Evolutionary conservation across 2,797 vertebrate genomes (phyloP).

Genomic region (Mormyrops boulengeri): DNA sequence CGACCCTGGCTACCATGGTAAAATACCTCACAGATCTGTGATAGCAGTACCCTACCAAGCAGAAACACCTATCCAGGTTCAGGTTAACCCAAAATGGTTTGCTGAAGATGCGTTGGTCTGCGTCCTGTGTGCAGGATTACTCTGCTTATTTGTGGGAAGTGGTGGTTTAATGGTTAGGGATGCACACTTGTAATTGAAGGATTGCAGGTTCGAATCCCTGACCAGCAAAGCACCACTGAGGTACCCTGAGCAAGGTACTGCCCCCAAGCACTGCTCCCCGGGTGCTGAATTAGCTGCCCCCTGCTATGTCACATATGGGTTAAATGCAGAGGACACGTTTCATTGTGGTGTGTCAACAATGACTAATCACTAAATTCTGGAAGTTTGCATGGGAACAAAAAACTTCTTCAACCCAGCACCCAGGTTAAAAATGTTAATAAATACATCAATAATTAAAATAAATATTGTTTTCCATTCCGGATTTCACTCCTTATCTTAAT

Average conservation of each 20-base stretch:
- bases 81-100: not conserved
- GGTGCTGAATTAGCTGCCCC: no score
- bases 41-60: not conserved
- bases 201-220: no score
- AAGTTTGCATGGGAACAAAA: not conserved
- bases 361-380: no score
- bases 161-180: no score
- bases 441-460: not conserved
- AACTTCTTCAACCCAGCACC: not conserved
- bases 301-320: no score
- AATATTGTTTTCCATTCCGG: not conserved
- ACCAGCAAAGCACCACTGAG: no score
- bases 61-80: not conserved
- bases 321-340: no score
- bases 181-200: no score
- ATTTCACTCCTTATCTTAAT: not conserved
- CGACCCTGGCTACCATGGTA: not conserved
- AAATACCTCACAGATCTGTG: not conserved
- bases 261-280: no score
- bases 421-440: not conserved
- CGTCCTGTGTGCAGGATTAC: not conserved
- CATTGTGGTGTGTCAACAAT: no score
- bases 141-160: no score
- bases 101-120: not conserved
- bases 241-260: no score